These are phyloP conservation scores for Bergia puertoricense DNA, from an alignment of 92 coral and sea anemone species.

Conservation along the genomic window DNA sequence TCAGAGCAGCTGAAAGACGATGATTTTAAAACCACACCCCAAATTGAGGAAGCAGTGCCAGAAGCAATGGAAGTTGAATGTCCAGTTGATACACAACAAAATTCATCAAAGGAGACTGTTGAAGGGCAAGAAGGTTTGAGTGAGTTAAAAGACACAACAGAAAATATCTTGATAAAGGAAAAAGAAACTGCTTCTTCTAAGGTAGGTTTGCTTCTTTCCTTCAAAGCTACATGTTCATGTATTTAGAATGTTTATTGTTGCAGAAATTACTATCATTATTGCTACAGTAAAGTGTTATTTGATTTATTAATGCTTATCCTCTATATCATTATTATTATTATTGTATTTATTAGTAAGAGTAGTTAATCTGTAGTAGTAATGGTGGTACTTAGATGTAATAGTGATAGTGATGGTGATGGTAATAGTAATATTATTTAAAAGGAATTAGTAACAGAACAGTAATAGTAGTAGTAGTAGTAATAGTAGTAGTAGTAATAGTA, in stretches of 20 bases:
- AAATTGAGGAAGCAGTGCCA: not conserved
- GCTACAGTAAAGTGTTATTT: not conserved
- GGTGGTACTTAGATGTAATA: too few species aligned
- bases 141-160: not conserved
- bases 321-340: too few species aligned
- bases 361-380: too few species aligned
- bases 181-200: not conserved
- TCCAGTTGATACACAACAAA: not conserved
- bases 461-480: too few species aligned
- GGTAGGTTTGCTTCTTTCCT: not conserved
- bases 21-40: not conserved
- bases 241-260: too few species aligned
- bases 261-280: not conserved
- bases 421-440: too few species aligned
- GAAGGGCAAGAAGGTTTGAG: not conserved
- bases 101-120: not conserved
- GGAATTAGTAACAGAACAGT: too few species aligned
- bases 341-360: too few species aligned
- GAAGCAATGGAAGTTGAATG: slow-evolving; percentile 45
- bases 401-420: too few species aligned
- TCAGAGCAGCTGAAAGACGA: not conserved
- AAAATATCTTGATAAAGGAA: not conserved
- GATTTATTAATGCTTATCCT: too few species aligned
- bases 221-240: not conserved
- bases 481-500: too few species aligned